Percentiles rank a stretch among this genome's conserved stretches.
Conservation (phyloP, 35 echinoderm and acorn worm species). For the Lytechinus variegatus region DNA sequence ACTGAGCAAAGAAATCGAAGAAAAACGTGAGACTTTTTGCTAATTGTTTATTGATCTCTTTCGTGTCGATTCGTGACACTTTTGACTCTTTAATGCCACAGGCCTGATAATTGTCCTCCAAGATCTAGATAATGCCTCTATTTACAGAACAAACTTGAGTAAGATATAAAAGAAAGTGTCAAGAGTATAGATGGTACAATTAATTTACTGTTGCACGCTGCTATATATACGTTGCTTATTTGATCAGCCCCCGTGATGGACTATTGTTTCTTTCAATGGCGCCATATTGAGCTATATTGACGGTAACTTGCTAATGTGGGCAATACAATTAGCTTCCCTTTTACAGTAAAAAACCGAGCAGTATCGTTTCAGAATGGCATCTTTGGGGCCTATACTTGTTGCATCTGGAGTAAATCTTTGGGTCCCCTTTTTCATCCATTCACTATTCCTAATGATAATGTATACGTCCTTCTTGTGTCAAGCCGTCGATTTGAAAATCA, state of each 20-base stretch:
- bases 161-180: neutral
- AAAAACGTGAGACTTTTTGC: neutral
- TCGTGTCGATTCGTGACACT: neutral
- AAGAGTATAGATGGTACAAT: neutral
- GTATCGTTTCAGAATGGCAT: neutral
- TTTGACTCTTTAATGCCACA: constrained; percentile 1
- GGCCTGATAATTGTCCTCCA: neutral
- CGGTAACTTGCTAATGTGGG: constrained; percentile 49
- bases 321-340: constrained; percentile 23
- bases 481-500: neutral
- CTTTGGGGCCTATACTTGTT: neutral
- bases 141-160: neutral
- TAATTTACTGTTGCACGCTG: constrained; percentile 16
- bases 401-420: neutral
- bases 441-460: neutral
- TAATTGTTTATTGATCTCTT: constrained; percentile 15
- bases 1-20: neutral
- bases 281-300: neutral
- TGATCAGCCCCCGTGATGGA: neutral
- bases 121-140: neutral
- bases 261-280: neutral
- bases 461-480: neutral
- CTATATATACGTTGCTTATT: neutral
- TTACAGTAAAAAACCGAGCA: neutral
- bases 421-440: neutral